phyloP scores from a whole-genome alignment of 1,140 invertebrate genomes.

The Sitobion miscanthi region DNA sequence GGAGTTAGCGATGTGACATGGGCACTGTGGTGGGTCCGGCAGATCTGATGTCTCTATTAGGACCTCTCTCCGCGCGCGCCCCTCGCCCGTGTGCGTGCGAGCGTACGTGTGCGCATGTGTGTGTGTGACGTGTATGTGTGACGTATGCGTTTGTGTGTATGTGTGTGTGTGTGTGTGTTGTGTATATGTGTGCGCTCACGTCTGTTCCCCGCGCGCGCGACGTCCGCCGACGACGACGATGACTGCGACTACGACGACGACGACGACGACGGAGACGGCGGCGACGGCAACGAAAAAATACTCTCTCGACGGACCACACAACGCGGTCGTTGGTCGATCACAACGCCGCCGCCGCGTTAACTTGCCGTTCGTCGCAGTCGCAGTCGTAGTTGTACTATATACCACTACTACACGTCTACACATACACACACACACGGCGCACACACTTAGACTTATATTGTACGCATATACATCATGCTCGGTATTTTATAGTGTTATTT shows the following conservation, averaged over 20 bases:
- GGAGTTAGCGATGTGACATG: slow-evolving; percentile 57
- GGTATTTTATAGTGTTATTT: not conserved
- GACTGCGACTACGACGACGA: not conserved
- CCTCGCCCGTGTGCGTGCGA: not conserved
- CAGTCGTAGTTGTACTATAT: not conserved
- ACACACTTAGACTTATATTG: not conserved
- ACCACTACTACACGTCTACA: not conserved
- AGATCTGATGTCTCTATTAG: slow-evolving; percentile 58
- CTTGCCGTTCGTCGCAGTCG: slow-evolving; percentile 50
- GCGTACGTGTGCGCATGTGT: not conserved
- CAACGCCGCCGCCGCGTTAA: slow-evolving; percentile 51
- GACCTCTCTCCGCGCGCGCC: slow-evolving; percentile 35
- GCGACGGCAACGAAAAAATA: slow-evolving; percentile 41
- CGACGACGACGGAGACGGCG: slow-evolving; percentile 3
- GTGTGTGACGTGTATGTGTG: not conserved
- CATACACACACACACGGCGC: not conserved
- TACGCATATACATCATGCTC: not conserved
- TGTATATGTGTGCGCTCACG: not conserved
- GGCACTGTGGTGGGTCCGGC: slow-evolving; percentile 56
- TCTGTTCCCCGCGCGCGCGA: slow-evolving; percentile 29
- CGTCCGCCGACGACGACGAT: slow-evolving; percentile 15
- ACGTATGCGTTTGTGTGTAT: not conserved
- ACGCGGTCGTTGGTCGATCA: slow-evolving; percentile 56
- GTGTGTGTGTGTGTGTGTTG: not conserved
- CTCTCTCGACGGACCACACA: slow-evolving; percentile 53